These are phyloP conservation scores for Scaptomyza parva DNA, from an alignment of 2,888 invertebrate genomes.

Conservation along the genomic window DNA sequence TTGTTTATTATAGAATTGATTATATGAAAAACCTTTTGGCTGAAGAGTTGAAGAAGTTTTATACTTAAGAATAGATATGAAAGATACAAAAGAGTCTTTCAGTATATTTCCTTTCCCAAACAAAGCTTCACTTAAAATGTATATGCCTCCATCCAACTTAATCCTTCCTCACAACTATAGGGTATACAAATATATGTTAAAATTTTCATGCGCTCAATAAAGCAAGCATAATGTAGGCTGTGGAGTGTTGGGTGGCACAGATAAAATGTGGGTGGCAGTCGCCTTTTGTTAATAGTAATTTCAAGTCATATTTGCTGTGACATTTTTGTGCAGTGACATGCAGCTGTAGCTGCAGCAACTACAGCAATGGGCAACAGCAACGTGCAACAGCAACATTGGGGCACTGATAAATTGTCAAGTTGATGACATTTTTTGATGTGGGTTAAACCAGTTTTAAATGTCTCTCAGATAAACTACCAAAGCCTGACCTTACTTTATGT, in stretches of 20 bases:
- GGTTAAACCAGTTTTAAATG: conserved; percentile 43
- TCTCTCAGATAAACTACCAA: neutral
- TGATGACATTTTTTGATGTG: conserved; percentile 61
- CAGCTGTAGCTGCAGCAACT: conserved; percentile 23
- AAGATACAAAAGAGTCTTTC: neutral
- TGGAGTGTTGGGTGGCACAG: neutral
- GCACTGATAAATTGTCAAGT: conserved; percentile 67
- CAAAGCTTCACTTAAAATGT: no score
- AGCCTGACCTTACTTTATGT: neutral
- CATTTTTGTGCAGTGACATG: conserved; percentile 40
- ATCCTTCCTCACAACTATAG: neutral
- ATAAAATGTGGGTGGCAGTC: neutral
- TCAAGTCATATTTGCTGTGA: conserved; percentile 58
- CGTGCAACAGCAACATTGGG: conserved; percentile 19
- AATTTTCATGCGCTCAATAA: conserved; percentile 65
- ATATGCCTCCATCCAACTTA: neutral
- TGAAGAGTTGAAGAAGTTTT: no score
- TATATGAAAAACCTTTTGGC: no score
- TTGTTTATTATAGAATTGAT: no score
- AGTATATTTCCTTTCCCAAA: neutral
- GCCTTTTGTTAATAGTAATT: conserved; percentile 67
- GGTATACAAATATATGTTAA: conserved; percentile 33
- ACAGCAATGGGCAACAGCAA: conserved; percentile 15
- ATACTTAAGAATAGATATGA: no score
- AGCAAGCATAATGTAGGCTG: conserved; percentile 33